Evolutionary conservation across 2,888 invertebrate species (phyloP).

Genomic region (Acanthococcus lagerstroemiae): DNA sequence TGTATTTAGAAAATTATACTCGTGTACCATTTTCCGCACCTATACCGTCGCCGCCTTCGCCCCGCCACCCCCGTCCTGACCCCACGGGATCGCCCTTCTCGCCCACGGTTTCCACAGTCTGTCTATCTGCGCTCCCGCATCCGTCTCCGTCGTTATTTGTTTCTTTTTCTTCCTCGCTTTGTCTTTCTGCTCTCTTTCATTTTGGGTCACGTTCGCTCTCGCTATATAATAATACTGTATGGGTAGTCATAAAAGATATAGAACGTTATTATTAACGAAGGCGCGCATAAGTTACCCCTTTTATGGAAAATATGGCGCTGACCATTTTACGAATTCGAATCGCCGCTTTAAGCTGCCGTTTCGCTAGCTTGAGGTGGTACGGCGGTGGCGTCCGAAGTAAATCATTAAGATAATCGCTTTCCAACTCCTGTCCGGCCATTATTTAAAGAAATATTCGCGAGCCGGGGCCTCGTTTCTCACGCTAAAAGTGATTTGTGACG

Average conservation of each 20-base stretch:
- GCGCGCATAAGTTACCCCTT: constrained; percentile 30
- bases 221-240: constrained; percentile 23
- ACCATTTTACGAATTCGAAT: constrained; percentile 30
- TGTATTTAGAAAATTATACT: no score
- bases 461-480: constrained; percentile 29
- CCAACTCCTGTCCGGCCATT: constrained; percentile 30
- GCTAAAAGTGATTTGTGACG: constrained; percentile 30
- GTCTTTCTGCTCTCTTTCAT: constrained; percentile 4
- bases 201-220: not conserved
- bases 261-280: constrained; percentile 27
- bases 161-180: not conserved
- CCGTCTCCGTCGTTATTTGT: not conserved
- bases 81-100: no score
- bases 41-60: not conserved
- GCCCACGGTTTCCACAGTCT: not conserved
- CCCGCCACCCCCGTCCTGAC: not conserved
- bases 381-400: constrained; percentile 25
- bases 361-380: constrained; percentile 27
- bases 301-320: constrained; percentile 29
- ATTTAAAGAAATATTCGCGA: constrained; percentile 30
- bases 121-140: not conserved
- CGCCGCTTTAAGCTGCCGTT: constrained; percentile 20
- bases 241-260: constrained; percentile 22
- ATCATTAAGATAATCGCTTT: constrained; percentile 30
- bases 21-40: not conserved